Base-by-base conservation (phyloP, 2,113 vertebrate species). In the Gorilla gorilla region DNA sequence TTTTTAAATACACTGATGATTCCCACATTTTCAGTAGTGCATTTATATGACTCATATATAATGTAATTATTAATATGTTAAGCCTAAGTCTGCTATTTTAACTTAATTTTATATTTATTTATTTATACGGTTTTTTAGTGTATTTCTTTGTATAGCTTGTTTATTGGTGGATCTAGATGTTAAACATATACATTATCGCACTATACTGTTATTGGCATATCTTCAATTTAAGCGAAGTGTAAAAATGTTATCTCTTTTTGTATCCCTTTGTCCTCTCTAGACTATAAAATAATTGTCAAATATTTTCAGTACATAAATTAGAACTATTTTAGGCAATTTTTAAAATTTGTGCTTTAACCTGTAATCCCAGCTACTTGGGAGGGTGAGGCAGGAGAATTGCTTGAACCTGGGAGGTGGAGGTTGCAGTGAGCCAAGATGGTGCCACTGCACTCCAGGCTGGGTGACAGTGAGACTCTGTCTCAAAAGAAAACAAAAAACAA, bases 361-460 rank as follows among this genome's bases (percentile, higher is more conserved):
- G 52, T 55, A 55, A 55, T 55, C 52, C 52, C 52, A 20, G 52
- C 17, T 7, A 55, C 17, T 20, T 55, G 52, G 17, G 52, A 55
- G 52, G 52, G 17, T 20, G 17, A 55, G 52, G 18, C 52, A 55
- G 52, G 52, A 55, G 6, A 55, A 55, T 20, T 2, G 17, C 52
- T 20, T 55, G 52, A 55, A 55, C 52, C 17, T 55, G 52, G 18
- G 52, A 55, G 17, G 52, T 55, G 17, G 52, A 55, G 17, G 52
- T 55, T 55, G 0, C 52, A 55, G 52, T 55, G 2, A 55, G 6
- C 52, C 0, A 6, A 55, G 6, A 55, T 55, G 6, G 2, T 0
- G 6, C 52, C 52, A 18, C 52, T 55, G 52, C 17, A 55, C 52
- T 55, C 6, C 52, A 55, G 6, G 6, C 52, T 20, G 52, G 52